Evolutionary conservation across 1,140 invertebrate species (phyloP).

Genomic region (Reticulitermes speratus): DNA sequence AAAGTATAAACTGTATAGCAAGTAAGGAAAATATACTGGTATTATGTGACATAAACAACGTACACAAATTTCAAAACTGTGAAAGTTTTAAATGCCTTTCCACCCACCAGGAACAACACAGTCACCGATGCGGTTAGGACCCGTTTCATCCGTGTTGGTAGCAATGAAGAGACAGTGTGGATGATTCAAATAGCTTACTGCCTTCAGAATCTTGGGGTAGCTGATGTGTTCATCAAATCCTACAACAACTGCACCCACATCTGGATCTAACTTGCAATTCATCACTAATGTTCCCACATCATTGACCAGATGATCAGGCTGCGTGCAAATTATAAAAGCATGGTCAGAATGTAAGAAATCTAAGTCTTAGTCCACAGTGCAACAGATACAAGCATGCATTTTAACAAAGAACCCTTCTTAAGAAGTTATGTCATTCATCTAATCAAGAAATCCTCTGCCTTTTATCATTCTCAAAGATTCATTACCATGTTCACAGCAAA

Average conservation of each 20-base stretch:
- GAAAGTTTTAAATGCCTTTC: neutral
- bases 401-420: too few species aligned
- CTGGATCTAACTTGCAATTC: constrained; percentile 61
- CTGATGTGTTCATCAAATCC: constrained; percentile 92
- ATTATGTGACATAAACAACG: too few species aligned
- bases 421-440: too few species aligned
- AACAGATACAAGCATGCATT: too few species aligned
- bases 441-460: too few species aligned
- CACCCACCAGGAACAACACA: constrained; percentile 15
- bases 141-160: constrained; percentile 88
- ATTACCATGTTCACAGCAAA: too few species aligned
- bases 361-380: too few species aligned
- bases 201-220: constrained; percentile 88
- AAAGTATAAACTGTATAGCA: too few species aligned
- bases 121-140: constrained; percentile 31
- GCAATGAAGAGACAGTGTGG: constrained; percentile 80
- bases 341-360: too few species aligned
- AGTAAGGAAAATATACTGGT: too few species aligned
- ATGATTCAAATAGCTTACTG: constrained; percentile 78
- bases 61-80: neutral
- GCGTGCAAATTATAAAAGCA: neutral
- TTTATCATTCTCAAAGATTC: too few species aligned
- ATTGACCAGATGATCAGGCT: neutral
- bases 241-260: constrained; percentile 89
- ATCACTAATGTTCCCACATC: constrained; percentile 18